Evolutionary conservation across 2,113 vertebrate genomes (phyloP).

Genomic region (Numenius arquata): DNA sequence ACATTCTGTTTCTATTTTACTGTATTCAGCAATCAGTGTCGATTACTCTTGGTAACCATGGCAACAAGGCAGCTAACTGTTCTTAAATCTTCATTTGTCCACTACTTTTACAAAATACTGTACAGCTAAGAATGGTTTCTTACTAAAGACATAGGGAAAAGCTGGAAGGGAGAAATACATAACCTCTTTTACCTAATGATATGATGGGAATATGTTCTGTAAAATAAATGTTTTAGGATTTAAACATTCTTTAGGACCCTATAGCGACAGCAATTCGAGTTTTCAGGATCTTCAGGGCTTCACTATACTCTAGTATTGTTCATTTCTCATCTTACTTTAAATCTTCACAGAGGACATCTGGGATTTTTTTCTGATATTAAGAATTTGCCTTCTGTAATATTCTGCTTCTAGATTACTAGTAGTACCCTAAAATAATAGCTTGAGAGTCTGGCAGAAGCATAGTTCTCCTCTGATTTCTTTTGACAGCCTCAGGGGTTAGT

Average conservation of each 20-base stretch:
- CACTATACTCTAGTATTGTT: not conserved
- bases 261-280: not conserved
- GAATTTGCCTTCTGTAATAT: not conserved
- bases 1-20: slow-evolving; percentile 69
- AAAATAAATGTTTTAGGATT: not conserved
- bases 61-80: slow-evolving; percentile 69
- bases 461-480: not conserved
- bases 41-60: slow-evolving; percentile 73
- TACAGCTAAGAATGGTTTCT: slow-evolving; percentile 37
- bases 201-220: not conserved
- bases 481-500: not conserved
- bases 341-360: not conserved
- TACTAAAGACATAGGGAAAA: slow-evolving; percentile 11
- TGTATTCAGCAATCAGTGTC: slow-evolving; percentile 76
- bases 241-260: not conserved
- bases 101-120: slow-evolving; percentile 70
- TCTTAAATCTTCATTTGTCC: slow-evolving; percentile 77
- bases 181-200: not conserved
- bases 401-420: not conserved
- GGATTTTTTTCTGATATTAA: not conserved
- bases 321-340: not conserved
- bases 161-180: not conserved
- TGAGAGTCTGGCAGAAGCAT: not conserved
- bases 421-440: not conserved
- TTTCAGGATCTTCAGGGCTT: not conserved